These are phyloP conservation scores for Acanthosepion lycidas DNA, from an alignment of 2,888 invertebrate genomes.

Conservation along the genomic window DNA sequence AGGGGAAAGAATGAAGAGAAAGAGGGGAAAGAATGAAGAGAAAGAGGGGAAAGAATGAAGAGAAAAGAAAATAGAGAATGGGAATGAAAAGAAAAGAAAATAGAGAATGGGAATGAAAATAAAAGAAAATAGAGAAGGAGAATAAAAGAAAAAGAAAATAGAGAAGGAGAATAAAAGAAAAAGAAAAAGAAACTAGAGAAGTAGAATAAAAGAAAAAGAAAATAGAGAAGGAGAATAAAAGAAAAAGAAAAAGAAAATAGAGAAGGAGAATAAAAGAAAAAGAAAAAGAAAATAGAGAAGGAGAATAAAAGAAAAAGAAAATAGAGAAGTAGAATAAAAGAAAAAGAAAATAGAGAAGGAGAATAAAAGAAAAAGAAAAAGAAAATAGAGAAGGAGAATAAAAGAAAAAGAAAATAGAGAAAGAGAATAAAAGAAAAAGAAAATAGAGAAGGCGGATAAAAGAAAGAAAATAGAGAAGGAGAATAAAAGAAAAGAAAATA, in stretches of 20 bases:
- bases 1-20: not conserved
- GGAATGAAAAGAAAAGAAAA: not conserved
- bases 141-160: not conserved
- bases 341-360: too few relatives aligned
- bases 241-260: not conserved
- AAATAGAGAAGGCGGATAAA: not conserved
- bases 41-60: too few relatives aligned
- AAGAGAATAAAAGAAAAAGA: not conserved
- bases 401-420: not conserved
- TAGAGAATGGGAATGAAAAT: not conserved
- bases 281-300: not conserved
- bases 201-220: not conserved
- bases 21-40: fast-evolving
- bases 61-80: fast-evolving
- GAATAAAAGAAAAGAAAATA: not conserved
- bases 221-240: not conserved
- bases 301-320: not conserved
- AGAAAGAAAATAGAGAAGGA: not conserved
- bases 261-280: not conserved
- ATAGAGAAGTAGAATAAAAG: not conserved
- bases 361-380: not conserved
- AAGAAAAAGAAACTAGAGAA: not conserved
- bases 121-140: not conserved
- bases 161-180: not conserved
- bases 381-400: not conserved